phyloP scores from a whole-genome alignment of 1,140 invertebrate genomes.

The Phymastichus coffea region DNA sequence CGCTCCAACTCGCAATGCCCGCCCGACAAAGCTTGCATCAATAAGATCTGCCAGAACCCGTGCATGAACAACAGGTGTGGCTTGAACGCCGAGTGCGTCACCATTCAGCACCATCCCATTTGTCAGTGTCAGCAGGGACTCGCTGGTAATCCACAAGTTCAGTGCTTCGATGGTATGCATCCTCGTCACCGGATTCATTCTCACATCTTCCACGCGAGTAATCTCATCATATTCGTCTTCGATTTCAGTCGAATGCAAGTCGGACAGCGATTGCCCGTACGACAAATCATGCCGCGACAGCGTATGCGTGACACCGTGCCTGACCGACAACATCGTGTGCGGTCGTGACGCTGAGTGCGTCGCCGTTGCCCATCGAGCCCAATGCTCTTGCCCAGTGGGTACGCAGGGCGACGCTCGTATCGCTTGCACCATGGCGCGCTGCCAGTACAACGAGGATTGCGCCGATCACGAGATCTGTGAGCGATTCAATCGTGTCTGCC shows the following conservation, averaged over 20 bases:
- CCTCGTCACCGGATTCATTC: no score
- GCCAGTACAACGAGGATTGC: slow-evolving; percentile 88
- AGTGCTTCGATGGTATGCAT: slow-evolving; percentile 83
- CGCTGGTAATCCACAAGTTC: slow-evolving; percentile 81
- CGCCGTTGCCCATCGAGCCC: slow-evolving; percentile 71
- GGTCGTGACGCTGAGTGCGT: slow-evolving; percentile 78
- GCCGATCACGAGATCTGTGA: slow-evolving; percentile 84
- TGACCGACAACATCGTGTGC: slow-evolving; percentile 63
- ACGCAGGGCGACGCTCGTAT: slow-evolving; percentile 81
- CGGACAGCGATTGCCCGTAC: slow-evolving; percentile 80
- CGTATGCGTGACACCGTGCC: slow-evolving; percentile 79
- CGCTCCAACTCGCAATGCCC: slow-evolving; percentile 71
- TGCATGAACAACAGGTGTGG: slow-evolving; percentile 81
- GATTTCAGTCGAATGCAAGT: slow-evolving; percentile 76
- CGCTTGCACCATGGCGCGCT: slow-evolving; percentile 79
- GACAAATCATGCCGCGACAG: slow-evolving; percentile 79
- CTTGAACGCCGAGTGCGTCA: slow-evolving; percentile 73
- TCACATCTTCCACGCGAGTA: no score
- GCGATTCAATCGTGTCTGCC: slow-evolving; percentile 78
- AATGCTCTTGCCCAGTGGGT: slow-evolving; percentile 80
- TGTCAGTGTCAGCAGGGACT: slow-evolving; percentile 81
- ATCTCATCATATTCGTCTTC: background rate
- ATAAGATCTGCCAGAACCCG: slow-evolving; percentile 75
- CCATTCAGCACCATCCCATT: slow-evolving; percentile 71
- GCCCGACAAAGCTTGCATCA: slow-evolving; percentile 74